These are phyloP conservation scores for Gisinianus flammeolus DNA, from an alignment of 2,888 invertebrate genomes.

Conservation along the genomic window DNA sequence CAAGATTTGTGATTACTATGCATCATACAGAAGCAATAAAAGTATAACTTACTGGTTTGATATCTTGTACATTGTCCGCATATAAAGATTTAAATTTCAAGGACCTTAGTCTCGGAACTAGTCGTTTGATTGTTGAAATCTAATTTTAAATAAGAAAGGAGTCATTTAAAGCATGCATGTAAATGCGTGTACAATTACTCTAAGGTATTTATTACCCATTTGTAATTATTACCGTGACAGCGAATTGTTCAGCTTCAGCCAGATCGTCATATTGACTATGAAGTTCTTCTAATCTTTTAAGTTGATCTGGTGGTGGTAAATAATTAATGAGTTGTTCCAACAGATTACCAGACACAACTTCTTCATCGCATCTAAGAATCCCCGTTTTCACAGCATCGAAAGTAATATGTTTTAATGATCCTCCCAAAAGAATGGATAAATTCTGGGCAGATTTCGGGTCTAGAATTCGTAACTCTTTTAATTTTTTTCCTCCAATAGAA, in stretches of 20 bases:
- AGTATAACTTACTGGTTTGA: constrained; percentile 75
- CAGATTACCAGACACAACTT: constrained; percentile 81
- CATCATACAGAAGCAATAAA: constrained; percentile 22
- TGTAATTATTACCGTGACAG: constrained; percentile 70
- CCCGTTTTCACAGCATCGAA: constrained; percentile 82
- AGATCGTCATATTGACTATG: constrained; percentile 79
- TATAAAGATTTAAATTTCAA: constrained; percentile 88
- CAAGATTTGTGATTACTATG: constrained; percentile 32
- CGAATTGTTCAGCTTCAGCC: constrained; percentile 94
- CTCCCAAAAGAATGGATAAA: constrained; percentile 82
- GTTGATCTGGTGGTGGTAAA: constrained; percentile 87
- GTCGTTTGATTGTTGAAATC: constrained; percentile 86
- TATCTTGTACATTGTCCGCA: constrained; percentile 81
- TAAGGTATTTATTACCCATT: no score
- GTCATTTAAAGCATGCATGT: no score
- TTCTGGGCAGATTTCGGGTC: constrained; percentile 95
- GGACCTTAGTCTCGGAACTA: constrained; percentile 84
- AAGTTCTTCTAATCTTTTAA: constrained; percentile 80
- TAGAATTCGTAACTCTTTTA: constrained; percentile 87
- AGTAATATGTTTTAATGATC: constrained; percentile 81
- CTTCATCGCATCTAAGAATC: constrained; percentile 84
- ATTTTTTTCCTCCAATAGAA: constrained; percentile 74
- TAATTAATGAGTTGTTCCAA: constrained; percentile 89
- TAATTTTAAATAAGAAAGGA: constrained; percentile 59
- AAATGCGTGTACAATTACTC: no score